These are phyloP conservation scores for Anguilla marmorata DNA, from an alignment of 2,797 vertebrate genomes.

Conservation along the genomic window DNA sequence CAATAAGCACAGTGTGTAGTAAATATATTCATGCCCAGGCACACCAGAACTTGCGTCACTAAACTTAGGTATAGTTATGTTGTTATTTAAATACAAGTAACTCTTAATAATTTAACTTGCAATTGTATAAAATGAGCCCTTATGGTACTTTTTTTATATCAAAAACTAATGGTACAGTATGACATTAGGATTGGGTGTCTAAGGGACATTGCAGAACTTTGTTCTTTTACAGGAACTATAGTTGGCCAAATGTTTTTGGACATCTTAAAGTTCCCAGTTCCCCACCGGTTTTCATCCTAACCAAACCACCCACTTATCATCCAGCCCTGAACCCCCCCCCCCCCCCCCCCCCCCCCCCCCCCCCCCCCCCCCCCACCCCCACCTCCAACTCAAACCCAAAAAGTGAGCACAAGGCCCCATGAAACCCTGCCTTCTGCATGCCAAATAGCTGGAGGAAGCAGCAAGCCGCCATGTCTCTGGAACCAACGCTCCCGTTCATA, in stretches of 20 bases:
- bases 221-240: background rate
- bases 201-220: background rate
- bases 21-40: too few species aligned
- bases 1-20: too few species aligned
- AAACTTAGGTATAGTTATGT: too few species aligned
- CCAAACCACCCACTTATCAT: too few species aligned
- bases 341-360: background rate
- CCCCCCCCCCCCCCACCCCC: background rate
- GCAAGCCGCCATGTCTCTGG: background rate
- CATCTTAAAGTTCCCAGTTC: background rate
- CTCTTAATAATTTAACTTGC: background rate
- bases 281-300: background rate
- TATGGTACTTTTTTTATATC: background rate
- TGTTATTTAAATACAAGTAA: background rate
- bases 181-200: background rate
- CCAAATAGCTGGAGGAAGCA: background rate
- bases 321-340: background rate
- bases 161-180: background rate
- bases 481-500: background rate
- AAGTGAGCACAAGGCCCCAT: background rate
- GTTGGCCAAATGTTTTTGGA: background rate
- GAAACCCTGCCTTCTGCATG: background rate
- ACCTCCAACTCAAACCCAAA: background rate
- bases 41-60: too few species aligned
- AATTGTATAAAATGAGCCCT: too few species aligned